These are phyloP conservation scores for Thera obeliscata DNA, from an alignment of 2,888 invertebrate genomes.

Conservation along the genomic window DNA sequence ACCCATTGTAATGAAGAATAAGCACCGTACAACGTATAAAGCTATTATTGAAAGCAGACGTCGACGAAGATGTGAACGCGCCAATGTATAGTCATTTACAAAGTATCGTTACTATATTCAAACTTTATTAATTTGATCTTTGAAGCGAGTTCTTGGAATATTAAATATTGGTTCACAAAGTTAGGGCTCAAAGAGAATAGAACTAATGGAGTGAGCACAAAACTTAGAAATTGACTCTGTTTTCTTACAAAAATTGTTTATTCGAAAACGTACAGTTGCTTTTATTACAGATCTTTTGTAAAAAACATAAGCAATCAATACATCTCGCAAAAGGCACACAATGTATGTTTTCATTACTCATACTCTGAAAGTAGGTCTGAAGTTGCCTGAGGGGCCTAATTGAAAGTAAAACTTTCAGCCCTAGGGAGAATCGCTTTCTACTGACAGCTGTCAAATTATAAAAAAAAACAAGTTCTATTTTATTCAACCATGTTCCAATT, in stretches of 20 bases:
- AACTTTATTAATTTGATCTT: conserved; percentile 39
- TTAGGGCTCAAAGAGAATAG: conserved; percentile 8
- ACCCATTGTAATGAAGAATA: conserved; percentile 18
- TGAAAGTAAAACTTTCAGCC: no score
- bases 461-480: no score
- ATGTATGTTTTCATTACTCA: no score
- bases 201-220: not conserved
- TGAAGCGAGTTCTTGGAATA: conserved; percentile 22
- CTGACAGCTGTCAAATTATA: no score
- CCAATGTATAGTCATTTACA: conserved; percentile 29
- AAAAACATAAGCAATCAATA: no score
- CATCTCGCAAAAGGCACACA: not conserved
- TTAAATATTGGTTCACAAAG: conserved; percentile 27
- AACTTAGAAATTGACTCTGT: conserved; percentile 4
- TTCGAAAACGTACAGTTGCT: not conserved
- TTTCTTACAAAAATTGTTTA: conserved; percentile 6
- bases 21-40: conserved; percentile 2
- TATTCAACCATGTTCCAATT: no score
- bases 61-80: conserved; percentile 12
- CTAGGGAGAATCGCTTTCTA: no score
- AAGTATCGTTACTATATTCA: conserved; percentile 21
- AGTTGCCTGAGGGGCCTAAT: no score
- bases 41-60: conserved; percentile 29
- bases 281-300: not conserved
- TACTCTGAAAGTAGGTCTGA: no score